Evolutionary conservation across 2,113 vertebrate genomes (phyloP).

Genomic region (Ancistrus triradiatus): DNA sequence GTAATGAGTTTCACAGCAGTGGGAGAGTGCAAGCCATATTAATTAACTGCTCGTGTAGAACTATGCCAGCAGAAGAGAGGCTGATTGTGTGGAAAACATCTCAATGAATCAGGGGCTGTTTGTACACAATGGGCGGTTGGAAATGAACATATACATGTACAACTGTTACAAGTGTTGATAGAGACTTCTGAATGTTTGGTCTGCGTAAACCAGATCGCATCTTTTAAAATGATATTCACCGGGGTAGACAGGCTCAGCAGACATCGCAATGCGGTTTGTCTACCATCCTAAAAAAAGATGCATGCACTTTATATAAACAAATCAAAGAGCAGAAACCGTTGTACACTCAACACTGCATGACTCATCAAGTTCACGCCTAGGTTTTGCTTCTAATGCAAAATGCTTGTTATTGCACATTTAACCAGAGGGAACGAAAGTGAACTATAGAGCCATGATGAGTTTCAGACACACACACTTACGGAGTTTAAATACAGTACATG

Average conservation of each 20-base stretch:
- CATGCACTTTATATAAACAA: not conserved
- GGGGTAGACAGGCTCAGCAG: not conserved
- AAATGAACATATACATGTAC: constrained; percentile 10
- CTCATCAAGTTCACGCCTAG: no score
- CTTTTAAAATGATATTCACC: not conserved
- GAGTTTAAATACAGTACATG: no score
- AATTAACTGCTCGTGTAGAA: constrained; percentile 58
- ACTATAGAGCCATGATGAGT: no score
- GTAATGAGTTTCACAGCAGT: constrained; percentile 44
- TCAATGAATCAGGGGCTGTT: constrained; percentile 40
- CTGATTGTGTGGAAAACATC: constrained; percentile 49
- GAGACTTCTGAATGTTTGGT: constrained; percentile 11
- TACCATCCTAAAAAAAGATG: no score
- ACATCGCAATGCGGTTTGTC: constrained; percentile 4
- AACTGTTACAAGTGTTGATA: not conserved
- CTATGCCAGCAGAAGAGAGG: constrained; percentile 39
- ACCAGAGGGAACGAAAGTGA: no score
- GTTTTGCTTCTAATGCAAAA: no score
- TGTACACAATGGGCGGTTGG: constrained; percentile 26
- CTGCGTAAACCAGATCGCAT: constrained; percentile 2
- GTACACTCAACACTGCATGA: not conserved
- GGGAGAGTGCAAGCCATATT: constrained; percentile 56
- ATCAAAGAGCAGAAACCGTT: not conserved
- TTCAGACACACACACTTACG: no score
- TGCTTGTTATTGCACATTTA: no score